Base-by-base conservation (phyloP, 2,888 invertebrate genomes). In the Gryllus longicercus region DNA sequence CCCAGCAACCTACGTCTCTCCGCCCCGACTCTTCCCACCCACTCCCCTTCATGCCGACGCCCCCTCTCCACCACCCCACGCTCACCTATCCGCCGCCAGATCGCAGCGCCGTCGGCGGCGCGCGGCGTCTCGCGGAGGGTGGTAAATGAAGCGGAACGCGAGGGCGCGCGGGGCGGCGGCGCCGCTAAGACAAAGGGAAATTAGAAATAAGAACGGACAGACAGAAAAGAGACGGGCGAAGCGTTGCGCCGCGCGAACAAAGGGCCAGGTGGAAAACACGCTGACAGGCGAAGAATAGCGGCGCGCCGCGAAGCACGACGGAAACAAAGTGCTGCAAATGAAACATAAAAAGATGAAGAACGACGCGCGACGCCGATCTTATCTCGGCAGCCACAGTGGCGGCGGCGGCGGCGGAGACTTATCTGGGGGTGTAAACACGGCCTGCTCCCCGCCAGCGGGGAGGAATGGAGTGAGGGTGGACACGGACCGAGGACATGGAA, bases 141-240 rank as follows among this genome's bases (percentile, higher is more conserved):
- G 63, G 14, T 63, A 63, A 63, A 63, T 63, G 63, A 63, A 63
- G 63, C 63, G n/a, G 63, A 63, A 63, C 5, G 63, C n/a, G n/a
- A n/a, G 63, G 63, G n/a, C 63, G 63, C 63, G 63, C 16, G n/a
- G 63, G 63, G 16, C 16, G 63, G 16, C 16, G 63, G 63, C 63
- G 63, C n/a, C 63, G 63, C 63, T 63, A 63, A 63, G 63, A 63
- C 63, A 63, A 63, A 63, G 63, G 63, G 63, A 63, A 63, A 63
- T 63, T 63, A 63, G 63, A 63, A 63, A 63, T 63, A 63, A 63
- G 63, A 63, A 18, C 63, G 63, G 18, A 63, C 18, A 63, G 63
- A 63, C 63, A 63, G 18, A 18, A 63, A 38, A 63, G 18, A 63
- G 63, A 63, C 63, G 18, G 63, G 16, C 12, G 63, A 14, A 63